Conservation (phyloP, 2,888 invertebrate genomes). For the Linyphia triangularis region DNA sequence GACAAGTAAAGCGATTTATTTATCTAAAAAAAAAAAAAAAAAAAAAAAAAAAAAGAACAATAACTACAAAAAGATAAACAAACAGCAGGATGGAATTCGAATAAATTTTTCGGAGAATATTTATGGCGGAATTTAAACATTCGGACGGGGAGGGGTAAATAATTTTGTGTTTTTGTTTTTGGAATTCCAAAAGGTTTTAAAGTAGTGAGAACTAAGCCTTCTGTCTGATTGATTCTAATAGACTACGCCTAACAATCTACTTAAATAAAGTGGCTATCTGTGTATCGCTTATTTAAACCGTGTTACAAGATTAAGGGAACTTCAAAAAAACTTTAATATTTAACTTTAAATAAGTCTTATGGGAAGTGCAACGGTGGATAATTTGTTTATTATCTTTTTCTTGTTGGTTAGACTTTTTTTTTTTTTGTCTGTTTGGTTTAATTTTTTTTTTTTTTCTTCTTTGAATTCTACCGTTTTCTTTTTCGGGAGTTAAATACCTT, state of each 20-base stretch:
- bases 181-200: conserved; percentile 15
- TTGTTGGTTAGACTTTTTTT: neutral
- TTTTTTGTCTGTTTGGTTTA: too few species aligned
- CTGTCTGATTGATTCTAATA: conserved; percentile 39
- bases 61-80: conserved; percentile 26
- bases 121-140: conserved; percentile 49
- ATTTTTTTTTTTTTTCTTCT: too few species aligned
- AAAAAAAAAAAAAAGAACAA: too few species aligned
- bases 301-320: conserved; percentile 5
- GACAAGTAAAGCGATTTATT: too few species aligned
- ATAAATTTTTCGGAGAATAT: conserved; percentile 21
- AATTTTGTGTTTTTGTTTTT: conserved; percentile 25
- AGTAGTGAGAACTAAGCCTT: conserved; percentile 16
- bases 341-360: neutral
- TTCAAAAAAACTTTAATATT: conserved; percentile 27
- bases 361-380: neutral
- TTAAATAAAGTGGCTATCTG: conserved; percentile 26
- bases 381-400: neutral
- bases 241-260: conserved; percentile 6
- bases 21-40: too few species aligned
- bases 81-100: neutral
- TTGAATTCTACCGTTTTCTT: too few species aligned
- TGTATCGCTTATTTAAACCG: conserved; percentile 28
- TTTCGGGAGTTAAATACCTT: too few species aligned
- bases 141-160: conserved; percentile 47